Evolutionary conservation across 2,113 vertebrate species (phyloP), one percentile per base, ranked within the genome.

Genomic region (Mellivora capensis): DNA sequence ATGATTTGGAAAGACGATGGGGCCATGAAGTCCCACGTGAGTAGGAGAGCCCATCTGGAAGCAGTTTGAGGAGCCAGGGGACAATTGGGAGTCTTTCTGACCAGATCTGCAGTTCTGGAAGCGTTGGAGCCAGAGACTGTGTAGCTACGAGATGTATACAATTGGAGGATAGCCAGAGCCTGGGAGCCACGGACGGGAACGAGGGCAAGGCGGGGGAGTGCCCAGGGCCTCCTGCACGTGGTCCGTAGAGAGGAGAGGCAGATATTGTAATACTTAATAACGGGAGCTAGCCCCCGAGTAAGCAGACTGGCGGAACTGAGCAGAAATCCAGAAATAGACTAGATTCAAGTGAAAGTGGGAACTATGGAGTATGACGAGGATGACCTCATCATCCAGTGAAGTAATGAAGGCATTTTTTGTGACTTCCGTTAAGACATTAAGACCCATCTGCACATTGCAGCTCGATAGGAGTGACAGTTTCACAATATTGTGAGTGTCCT

Each of bases 201-300:
- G 3, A n/a, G 44, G 21, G 20, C 25, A 0, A 82, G 31, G 27
- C 29, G 5, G 5, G 3, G n/a, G 52, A 42, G 44, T 59, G 42
- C 23, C 42, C 27, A 8, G 49, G 21, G 29, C 49, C 23, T 59
- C 84, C 61, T 20, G 37, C 21, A 10, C 0, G 0, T 7, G 7
- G 18, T 18, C 1, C 1, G 1, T 29, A 34, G 29, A 39, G 7
- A 42, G 71, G 59, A 27, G 0, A 64, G 61, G 59, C 4, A 7
- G 64, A 6, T 2, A 27, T 31, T 18, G 0, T 12, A 5, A 0
- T 27, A 52, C 14, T 52, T 14, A 31, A 3, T 31, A 7, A 27
- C 6, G 2, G 54, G 21, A 20, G 52, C 21, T 62, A 64, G 15
- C n/a, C n/a, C 2, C 4, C 3, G 17, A 18, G 10, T 18, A n/a